Evolutionary conservation across 2,797 vertebrate genomes (phyloP).

Genomic region (Hydrocynus forskahlii): DNA sequence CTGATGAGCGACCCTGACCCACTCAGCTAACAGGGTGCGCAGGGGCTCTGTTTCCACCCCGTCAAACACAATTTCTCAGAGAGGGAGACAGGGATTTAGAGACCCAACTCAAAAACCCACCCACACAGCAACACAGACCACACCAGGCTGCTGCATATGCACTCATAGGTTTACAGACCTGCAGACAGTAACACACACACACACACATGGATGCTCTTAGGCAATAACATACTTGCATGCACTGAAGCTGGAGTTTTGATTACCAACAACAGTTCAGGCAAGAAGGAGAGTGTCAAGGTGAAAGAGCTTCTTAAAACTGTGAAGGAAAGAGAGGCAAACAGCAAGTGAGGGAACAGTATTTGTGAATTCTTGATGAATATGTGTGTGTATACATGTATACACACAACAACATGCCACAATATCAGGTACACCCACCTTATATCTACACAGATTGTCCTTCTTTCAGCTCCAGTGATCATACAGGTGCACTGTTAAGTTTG

Average conservation of each 20-base stretch:
- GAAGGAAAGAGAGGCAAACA: background rate
- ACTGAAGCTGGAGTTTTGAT: background rate
- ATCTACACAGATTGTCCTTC: too few species aligned
- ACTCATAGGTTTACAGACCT: background rate
- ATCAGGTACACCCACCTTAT: too few species aligned
- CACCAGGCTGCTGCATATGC: background rate
- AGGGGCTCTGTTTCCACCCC: background rate
- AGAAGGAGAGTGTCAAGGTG: background rate
- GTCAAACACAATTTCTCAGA: conserved; percentile 4
- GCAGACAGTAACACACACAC: conserved; percentile 25
- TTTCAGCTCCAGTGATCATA: too few species aligned
- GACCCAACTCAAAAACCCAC: conserved; percentile 16
- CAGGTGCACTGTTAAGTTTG: too few species aligned
- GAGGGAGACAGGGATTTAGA: conserved; percentile 18
- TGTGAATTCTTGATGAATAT: background rate
- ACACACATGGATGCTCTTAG: conserved; percentile 8
- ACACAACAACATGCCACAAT: too few species aligned
- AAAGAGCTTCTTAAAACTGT: background rate
- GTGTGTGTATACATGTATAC: too few species aligned
- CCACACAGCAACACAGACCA: conserved; percentile 19
- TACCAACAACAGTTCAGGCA: background rate
- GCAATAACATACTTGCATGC: conserved; percentile 4
- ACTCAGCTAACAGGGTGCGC: background rate
- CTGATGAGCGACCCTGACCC: conserved; percentile 9
- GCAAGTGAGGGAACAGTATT: background rate